Evolutionary conservation across 2,797 vertebrate genomes (phyloP), one percentile per base, ranked within the genome.

Genomic region (Cyprinodon diabolis): DNA sequence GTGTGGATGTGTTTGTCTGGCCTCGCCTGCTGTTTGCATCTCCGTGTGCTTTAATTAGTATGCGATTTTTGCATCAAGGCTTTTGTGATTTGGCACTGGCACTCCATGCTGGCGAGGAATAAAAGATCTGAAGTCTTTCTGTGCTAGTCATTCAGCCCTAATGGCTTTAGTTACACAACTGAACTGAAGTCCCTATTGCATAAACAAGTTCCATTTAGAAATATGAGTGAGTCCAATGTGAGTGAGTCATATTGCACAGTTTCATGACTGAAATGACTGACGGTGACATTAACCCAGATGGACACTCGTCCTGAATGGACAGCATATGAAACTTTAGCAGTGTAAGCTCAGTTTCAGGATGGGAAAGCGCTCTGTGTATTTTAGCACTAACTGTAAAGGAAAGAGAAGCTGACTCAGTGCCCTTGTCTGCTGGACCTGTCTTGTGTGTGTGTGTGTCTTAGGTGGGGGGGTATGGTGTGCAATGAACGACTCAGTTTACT

Each of bases 21-120:
- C 84, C 81, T 90, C 68, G 87, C 85, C 87, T 88, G 89, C 87
- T 87, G 84, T 90, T 87, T 90, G 89, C 84, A 77, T 91, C 84
- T 90, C 89, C 43, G 74, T 84, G 85, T 85, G 79, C 86, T 91
- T 91, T 94, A 92, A 93, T 94, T 92, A 94, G 90, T 86, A 91
- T 92, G 90, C 88, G 49, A 84, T 91, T 93, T 65, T 90, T 90
- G 89, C 89, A 90, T 91, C 73, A 72, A 87, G 90, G 90, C 88
- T 88, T 93, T 92, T 90, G 92, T 90, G 86, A 92, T 89, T 92
- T 91, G 90, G 91, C 90, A 89, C 75, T 83, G 86, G 82, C 80
- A 79, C 88, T 77, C 80, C 84, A 70, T 89, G 87, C 89, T 91
- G 90, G 92, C 89, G 68, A 86, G 84, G 89, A 92, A 92, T 92